phyloP scores from a whole-genome alignment of 2,113 vertebrate genomes.

The Peromyscus maniculatus region DNA sequence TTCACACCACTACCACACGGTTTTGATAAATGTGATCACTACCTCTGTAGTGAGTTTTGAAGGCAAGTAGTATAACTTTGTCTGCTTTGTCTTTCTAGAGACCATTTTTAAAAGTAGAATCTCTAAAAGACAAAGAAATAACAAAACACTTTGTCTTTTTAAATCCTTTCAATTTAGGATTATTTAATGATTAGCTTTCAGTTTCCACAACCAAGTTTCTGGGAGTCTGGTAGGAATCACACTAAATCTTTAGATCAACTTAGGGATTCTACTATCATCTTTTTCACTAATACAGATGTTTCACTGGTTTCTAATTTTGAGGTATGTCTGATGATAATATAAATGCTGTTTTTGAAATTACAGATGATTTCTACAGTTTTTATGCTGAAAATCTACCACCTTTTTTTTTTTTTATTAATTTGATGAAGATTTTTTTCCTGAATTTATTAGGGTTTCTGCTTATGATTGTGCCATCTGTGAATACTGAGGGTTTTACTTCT shows the following conservation, averaged over 20 bases:
- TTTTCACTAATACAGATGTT: neutral
- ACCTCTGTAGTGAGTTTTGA: neutral
- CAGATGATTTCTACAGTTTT: neutral
- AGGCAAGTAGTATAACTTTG: neutral
- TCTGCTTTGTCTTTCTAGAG: neutral
- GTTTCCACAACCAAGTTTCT: neutral
- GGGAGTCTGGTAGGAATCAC: neutral
- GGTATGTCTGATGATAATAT: neutral
- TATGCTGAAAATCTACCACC: neutral
- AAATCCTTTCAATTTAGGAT: neutral
- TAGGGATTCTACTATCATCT: neutral
- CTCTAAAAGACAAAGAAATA: neutral
- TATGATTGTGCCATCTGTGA: neutral
- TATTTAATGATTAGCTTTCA: neutral
- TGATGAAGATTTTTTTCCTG: neutral
- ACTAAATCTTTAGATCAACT: neutral
- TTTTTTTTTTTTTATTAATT: neutral
- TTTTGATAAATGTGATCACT: neutral
- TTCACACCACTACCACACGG: neutral
- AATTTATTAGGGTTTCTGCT: neutral
- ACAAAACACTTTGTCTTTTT: neutral
- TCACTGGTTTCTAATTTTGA: conserved; percentile 15
- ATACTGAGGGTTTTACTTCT: neutral
- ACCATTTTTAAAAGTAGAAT: neutral
- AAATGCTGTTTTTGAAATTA: neutral